Percentiles rank a stretch among this genome's conserved stretches.
phyloP scores from a whole-genome alignment of 2,888 invertebrate species.

The Phoenoteleia sp. region DNA sequence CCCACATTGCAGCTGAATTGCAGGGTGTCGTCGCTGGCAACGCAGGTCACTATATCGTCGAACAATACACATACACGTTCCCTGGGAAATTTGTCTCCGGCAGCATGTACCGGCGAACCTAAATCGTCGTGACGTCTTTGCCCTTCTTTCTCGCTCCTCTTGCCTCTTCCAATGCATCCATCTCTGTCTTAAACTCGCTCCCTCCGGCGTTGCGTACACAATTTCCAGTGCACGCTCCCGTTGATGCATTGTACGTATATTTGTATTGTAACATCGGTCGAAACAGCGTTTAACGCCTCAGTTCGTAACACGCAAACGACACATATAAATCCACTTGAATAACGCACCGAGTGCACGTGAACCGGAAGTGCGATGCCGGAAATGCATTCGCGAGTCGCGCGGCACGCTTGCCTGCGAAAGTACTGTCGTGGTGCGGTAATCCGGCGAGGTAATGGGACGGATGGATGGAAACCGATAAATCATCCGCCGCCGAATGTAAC shows the following conservation, averaged over 20 bases:
- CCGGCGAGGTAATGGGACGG: conserved; percentile 75
- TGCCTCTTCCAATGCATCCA: not conserved
- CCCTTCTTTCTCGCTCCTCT: conserved; percentile 11
- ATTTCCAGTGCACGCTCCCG: conserved; percentile 56
- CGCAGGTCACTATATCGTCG: conserved; percentile 42
- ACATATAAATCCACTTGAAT: conserved; percentile 72
- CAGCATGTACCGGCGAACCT: conserved; percentile 45
- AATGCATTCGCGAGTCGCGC: conserved; percentile 72
- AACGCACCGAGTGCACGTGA: conserved; percentile 65
- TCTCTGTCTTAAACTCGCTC: not conserved
- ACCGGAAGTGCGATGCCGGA: conserved; percentile 73
- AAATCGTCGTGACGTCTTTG: conserved; percentile 61
- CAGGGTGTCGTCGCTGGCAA: not conserved
- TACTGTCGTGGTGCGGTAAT: conserved; percentile 66
- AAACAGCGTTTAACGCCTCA: conserved; percentile 71
- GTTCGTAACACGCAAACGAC: conserved; percentile 69
- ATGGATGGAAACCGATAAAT: conserved; percentile 76
- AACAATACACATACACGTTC: conserved; percentile 53
- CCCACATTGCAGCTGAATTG: conserved; percentile 45
- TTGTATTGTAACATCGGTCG: conserved; percentile 62
- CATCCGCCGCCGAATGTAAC: conserved; percentile 62
- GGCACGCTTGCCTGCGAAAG: conserved; percentile 69
- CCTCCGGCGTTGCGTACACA: conserved; percentile 40
- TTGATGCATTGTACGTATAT: conserved; percentile 64
- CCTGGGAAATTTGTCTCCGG: conserved; percentile 60